Percentiles rank a stretch among this genome's conserved stretches.
Evolutionary conservation across 2,113 vertebrate species (phyloP).

Genomic region (Limnothrissa miodon): DNA sequence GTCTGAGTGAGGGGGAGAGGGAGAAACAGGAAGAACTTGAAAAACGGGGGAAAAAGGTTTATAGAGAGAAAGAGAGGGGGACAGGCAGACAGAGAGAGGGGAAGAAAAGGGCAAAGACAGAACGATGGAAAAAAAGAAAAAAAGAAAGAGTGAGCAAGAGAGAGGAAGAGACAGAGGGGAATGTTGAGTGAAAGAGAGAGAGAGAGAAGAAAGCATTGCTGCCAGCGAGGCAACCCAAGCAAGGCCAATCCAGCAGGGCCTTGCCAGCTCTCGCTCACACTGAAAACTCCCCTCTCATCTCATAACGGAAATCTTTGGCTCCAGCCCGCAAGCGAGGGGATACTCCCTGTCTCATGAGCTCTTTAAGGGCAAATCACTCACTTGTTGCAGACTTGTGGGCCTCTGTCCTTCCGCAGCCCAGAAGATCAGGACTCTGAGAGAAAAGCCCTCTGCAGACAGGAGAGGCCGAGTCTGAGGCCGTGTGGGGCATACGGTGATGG

Average conservation of each 20-base stretch:
- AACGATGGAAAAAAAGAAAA: background rate
- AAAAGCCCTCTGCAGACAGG: background rate
- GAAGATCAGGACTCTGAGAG: background rate
- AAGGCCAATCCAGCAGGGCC: conserved; percentile 28
- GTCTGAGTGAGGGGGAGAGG: background rate
- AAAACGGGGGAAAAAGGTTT: background rate
- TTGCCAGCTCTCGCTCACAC: background rate
- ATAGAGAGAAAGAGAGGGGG: background rate
- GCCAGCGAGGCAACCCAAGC: conserved; percentile 29
- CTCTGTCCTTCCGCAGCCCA: conserved; percentile 1
- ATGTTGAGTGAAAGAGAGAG: background rate
- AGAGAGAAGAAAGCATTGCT: background rate
- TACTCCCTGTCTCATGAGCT: conserved; percentile 40
- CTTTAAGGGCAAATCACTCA: conserved; percentile 31
- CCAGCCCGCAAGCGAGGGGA: conserved; percentile 29
- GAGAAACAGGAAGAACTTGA: background rate
- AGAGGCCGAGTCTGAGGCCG: background rate
- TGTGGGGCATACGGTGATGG: background rate
- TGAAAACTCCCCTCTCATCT: conserved; percentile 30
- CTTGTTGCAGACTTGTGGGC: conserved; percentile 13
- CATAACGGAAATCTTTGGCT: conserved; percentile 36
- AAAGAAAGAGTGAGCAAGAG: background rate
- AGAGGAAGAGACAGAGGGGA: background rate
- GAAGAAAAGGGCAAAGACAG: background rate
- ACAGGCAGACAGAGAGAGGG: background rate